Evolutionary conservation across 2,113 vertebrate genomes (phyloP).

Genomic region (Oriolus oriolus): DNA sequence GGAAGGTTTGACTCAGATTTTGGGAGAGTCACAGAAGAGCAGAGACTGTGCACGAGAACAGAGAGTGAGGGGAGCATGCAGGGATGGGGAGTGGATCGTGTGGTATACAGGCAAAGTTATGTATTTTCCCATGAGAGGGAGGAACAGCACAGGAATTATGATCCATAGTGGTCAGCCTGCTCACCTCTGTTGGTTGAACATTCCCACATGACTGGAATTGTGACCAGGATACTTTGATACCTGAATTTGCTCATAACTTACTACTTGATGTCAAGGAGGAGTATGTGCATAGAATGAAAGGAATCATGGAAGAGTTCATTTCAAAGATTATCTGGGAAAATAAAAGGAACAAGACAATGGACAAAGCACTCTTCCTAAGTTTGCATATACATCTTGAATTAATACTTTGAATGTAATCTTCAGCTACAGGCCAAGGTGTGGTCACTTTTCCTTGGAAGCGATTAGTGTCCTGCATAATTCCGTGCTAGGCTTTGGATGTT

Average conservation of each 20-base stretch:
- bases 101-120: neutral
- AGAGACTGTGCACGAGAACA: neutral
- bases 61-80: fast-evolving
- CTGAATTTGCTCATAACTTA: neutral
- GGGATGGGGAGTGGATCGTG: too few species aligned
- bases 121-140: neutral
- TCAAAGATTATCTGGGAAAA: neutral
- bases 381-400: neutral
- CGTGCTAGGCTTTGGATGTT: neutral
- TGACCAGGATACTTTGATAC: neutral
- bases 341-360: neutral
- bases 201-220: neutral
- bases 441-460: neutral
- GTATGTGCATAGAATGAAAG: neutral
- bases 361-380: neutral
- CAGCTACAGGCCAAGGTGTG: neutral
- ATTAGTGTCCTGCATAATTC: neutral
- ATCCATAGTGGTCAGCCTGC: neutral
- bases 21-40: neutral
- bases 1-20: neutral
- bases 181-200: fast-evolving
- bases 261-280: neutral
- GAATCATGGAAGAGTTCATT: neutral
- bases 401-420: neutral
- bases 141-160: neutral